Base-by-base conservation (phyloP, 37 sponge, comb jelly and placozoan genomes). In the Aphrocallistes beatrix region DNA sequence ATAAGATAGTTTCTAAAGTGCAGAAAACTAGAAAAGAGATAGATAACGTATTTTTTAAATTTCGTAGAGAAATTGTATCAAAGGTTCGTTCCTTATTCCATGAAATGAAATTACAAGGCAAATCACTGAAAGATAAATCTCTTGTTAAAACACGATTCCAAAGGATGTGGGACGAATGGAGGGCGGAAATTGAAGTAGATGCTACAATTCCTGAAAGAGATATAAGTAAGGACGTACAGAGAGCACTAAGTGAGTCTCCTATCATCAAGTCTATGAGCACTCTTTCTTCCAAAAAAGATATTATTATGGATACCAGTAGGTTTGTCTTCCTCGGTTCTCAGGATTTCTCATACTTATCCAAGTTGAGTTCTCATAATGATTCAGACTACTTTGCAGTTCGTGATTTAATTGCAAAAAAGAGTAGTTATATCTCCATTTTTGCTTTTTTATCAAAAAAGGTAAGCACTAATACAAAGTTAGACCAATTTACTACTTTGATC, bases 1-100 rank as follows among this genome's bases (percentile, higher is more conserved):
- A 32, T 32, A 60, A 60, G 25, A 32, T 28, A 13, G n/a, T 60
- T 28, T 60, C 10, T 28, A 60, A 60, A 60, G 32, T 60, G 6
- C 75, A 60, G n/a, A 60, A 60, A 60, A 60, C 25, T 60, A 60
- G n/a, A 30, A 60, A 60, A 60, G n/a, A 13, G 34, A 60, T 60
- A 30, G 75, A 60, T 60, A 30, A 60, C 10, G n/a, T 25, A 25
- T 60, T 60, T 60, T 19, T 60, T 28, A 60, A 28, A 3, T 60
- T 6, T 60, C 75, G 75, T 13, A 60, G n/a, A 60, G 75, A 60
- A 19, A 60, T 60, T 60, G 25, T 60, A 60, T 60, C 34, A 60
- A 60, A 60, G 34, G 75, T 60, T 6, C 21, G 3, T 19, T 1
- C 25, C 8, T 13, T 60, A 60, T 60, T 60, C 34, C 10, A 19